Percentiles rank a stretch among this genome's conserved stretches.
phyloP scores from a whole-genome alignment of 2,888 invertebrate species.

The Clitarchus hookeri region DNA sequence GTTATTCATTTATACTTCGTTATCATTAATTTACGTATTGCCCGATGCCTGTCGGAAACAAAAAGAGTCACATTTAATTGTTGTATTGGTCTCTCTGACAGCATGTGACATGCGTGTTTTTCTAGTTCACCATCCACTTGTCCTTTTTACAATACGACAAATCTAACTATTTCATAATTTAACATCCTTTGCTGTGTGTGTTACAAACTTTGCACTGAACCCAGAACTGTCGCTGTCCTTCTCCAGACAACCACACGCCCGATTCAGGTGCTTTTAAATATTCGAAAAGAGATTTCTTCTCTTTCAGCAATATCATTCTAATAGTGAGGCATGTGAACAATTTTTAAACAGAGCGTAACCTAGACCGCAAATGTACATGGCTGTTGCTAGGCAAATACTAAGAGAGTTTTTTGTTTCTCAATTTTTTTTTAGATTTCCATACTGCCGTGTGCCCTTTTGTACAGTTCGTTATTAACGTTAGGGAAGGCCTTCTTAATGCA shows the following conservation, averaged over 20 bases:
- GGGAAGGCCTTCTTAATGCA: too few species aligned
- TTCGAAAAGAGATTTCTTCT: neutral
- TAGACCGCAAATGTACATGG: conserved; percentile 18
- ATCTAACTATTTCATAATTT: neutral
- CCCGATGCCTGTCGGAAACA: conserved; percentile 10
- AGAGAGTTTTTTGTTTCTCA: neutral
- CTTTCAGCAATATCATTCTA: neutral
- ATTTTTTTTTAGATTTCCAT: too few species aligned
- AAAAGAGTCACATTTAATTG: conserved; percentile 18
- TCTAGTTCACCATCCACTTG: conserved; percentile 20
- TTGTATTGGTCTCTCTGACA: neutral
- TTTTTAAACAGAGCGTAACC: conserved; percentile 15
- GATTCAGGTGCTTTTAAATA: neutral
- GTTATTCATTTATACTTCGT: neutral
- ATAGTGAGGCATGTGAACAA: too few species aligned
- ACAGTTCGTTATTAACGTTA: too few species aligned
- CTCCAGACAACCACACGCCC: conserved; percentile 24
- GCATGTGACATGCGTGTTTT: conserved; percentile 21
- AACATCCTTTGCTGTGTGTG: conserved; percentile 23
- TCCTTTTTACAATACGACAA: conserved; percentile 26
- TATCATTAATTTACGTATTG: conserved; percentile 12
- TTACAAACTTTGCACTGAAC: conserved; percentile 25
- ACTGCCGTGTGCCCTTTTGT: too few species aligned
- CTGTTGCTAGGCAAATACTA: neutral
- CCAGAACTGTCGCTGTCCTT: conserved; percentile 1